Base-by-base conservation (phyloP, 2,888 invertebrate species). In the Lasius fuliginosus region DNA sequence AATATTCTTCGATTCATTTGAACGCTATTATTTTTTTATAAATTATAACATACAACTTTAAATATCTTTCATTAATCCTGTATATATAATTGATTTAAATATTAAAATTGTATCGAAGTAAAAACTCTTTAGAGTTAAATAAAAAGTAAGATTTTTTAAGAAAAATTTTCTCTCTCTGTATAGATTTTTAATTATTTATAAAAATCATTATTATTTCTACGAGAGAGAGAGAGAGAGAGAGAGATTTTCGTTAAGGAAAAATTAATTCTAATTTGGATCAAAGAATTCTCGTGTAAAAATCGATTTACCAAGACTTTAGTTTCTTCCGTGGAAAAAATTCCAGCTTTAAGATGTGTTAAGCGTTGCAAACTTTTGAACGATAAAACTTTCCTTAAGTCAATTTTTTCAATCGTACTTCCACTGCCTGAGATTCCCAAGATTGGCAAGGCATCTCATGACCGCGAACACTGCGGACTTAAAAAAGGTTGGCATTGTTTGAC, bases 351-450 rank as follows among this genome's bases (percentile, higher is more conserved):
- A 60, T 68, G 77, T 46, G 73, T 60, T 71, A 23, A 58, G 42
- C 23, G 42, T 79, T 60, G 12, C 15, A 56, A 79, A 49, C 46
- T 79, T 79, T 49, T 71, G 23, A 79, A 46, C 60, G 71, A 60
- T 46, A 33, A 71, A 71, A 79, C 71, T 79, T 79, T 60, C 60
- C 73, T 60, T 71, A 79, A 71, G 46, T 60, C 73, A 71, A 73
- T 79, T 60, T 79, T 79, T 60, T 79, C 79, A 79, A 79, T 79
- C 27, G 71, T 46, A 46, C 12, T 42, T 58, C 30, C 36, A n/a
- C n/a, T 56, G 40, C 11, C 18, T 42, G 23, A 58, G 33, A 36
- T 60, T 33, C 23, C 30, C 18, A 18, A 42, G 60, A 36, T 49
- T 60, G 27, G 23, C 46, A 71, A 23, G 42, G 15, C 18, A 56